phyloP scores from a whole-genome alignment of 2,113 vertebrate species.

The Anoura caudifer region DNA sequence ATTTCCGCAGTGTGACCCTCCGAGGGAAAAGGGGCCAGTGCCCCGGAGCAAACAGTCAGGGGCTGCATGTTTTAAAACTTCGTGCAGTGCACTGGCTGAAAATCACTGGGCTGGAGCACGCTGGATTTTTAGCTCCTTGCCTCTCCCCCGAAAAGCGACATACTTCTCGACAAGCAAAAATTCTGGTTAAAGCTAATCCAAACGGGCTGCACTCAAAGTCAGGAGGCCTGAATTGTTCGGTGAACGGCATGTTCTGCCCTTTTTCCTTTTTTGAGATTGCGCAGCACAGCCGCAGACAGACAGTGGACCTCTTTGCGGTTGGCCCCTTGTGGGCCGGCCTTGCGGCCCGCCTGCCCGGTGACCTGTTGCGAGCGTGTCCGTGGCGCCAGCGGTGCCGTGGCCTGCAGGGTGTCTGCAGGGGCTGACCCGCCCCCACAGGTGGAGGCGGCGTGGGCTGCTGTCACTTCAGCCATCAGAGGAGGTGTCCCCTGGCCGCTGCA shows the following conservation, averaged over 20 bases:
- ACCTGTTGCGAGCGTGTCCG: fast-evolving
- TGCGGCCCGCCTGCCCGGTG: not conserved
- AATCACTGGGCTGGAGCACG: not conserved
- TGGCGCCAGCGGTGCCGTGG: not conserved
- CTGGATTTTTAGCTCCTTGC: not conserved
- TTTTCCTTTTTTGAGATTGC: not conserved
- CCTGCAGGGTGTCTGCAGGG: not conserved
- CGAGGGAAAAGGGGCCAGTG: not conserved
- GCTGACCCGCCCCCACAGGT: not conserved
- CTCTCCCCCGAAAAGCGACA: fast-evolving
- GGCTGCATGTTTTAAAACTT: not conserved
- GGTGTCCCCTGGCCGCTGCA: not conserved
- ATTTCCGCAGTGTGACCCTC: not conserved
- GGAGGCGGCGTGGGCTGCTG: not conserved
- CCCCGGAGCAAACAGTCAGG: not conserved
- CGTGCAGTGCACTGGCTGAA: not conserved
- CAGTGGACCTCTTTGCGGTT: fast-evolving
- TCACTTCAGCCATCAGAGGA: not conserved
- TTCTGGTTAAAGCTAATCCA: not conserved
- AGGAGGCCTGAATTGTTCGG: not conserved
- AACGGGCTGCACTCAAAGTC: not conserved
- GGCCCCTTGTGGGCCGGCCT: fast-evolving
- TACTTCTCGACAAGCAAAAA: not conserved
- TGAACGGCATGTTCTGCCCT: not conserved
- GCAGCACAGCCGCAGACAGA: not conserved